Evolutionary conservation across 2,888 invertebrate genomes (phyloP).

Genomic region (Spilarctia lutea): DNA sequence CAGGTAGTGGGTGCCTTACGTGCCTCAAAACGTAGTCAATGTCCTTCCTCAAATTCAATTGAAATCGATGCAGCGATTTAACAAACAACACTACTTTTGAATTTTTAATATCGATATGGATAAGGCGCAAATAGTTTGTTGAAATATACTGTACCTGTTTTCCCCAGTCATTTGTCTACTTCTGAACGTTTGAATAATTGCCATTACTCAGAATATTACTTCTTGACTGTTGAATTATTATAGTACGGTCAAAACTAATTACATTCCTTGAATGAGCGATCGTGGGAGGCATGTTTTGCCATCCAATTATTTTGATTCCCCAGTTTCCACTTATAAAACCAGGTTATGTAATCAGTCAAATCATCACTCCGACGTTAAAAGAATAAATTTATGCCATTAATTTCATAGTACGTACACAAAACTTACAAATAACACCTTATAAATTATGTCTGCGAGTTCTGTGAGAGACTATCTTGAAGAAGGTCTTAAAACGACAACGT

Average conservation of each 20-base stretch:
- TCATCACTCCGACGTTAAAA: not conserved
- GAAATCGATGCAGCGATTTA: too few relatives aligned
- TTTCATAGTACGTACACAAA: not conserved
- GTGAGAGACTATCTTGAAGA: too few relatives aligned
- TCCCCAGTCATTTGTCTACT: not conserved
- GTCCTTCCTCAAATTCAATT: too few relatives aligned
- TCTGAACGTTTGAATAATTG: not conserved
- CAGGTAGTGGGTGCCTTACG: too few relatives aligned
- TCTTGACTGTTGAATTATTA: not conserved
- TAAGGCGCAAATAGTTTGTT: not conserved
- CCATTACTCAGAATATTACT: not conserved
- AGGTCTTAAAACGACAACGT: too few relatives aligned
- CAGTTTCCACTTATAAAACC: not conserved
- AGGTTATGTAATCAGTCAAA: not conserved
- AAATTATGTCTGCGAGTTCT: too few relatives aligned
- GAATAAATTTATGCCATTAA: not conserved
- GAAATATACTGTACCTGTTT: not conserved
- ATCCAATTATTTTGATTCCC: not conserved
- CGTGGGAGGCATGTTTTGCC: not conserved
- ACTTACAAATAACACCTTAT: too few relatives aligned
- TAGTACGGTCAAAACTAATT: not conserved
- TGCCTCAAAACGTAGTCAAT: too few relatives aligned
- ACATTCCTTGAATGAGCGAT: not conserved
- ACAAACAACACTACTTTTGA: too few relatives aligned
- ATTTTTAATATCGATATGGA: too few relatives aligned